Base-by-base conservation (phyloP, 1,140 invertebrate species). In the Eufriesea mexicana region DNA sequence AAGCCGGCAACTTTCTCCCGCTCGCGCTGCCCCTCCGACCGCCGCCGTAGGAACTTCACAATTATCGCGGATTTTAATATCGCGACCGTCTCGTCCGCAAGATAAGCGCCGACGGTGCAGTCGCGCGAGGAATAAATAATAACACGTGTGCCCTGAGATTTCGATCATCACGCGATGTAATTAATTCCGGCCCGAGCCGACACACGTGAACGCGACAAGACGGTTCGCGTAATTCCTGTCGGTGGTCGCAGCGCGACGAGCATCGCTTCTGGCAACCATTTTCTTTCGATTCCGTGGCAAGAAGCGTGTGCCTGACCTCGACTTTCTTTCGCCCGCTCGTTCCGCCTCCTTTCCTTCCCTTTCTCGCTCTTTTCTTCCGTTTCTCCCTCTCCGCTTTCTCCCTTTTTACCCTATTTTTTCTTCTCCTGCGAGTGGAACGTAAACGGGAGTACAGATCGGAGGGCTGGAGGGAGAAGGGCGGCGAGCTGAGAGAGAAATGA, bases 1-100 rank as follows among this genome's bases (percentile, higher is more conserved):
- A 88, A 88, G 72, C 78, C 84, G 54, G 23, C 16, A 83, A 85
- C 76, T 83, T 85, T 78, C 83, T 78, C 59, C 55, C 57, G 20
- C 18, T 42, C 28, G 16, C 16, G 6, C 10, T 14, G 4, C n/a
- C 25, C 20, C 18, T 16, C 20, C 10, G 6, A 12, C 45, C 5
- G 25, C 16, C 35, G 9, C 23, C 16, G 35, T 10, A 23, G 45
- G 64, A 66, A 61, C 73, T 70, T 70, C 12, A 47, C 64, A 71
- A 83, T 83, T 83, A 78, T 83, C 81, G 55, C 28, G 81, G 23
- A 62, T 83, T 78, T 68, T 75, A 35, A 67, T 82, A 82, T 61
- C 79, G 8, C 72, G 51, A n/a, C 45, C 18, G 14, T 10, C 51
- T 28, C 35, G 79, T 54, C 78, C 78, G 20, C 5, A 12, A 42